These are phyloP conservation scores for Dendrophyllia cribrosa DNA, from an alignment of 64 coral and sea anemone species.

Conservation along the genomic window DNA sequence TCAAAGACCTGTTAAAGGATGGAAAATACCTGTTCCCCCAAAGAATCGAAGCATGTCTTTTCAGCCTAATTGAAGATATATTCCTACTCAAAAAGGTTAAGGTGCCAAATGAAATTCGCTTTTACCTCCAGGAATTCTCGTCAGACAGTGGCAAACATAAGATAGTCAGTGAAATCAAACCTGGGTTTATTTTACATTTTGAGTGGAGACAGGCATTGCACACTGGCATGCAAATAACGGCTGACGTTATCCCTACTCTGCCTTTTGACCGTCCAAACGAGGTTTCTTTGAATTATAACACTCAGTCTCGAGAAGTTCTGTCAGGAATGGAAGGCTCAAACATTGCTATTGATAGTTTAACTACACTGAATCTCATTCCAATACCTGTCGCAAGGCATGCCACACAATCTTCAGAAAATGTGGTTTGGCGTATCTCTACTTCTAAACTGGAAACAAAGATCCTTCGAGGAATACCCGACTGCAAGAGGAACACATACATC, in stretches of 20 bases:
- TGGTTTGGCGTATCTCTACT: conserved; percentile 40
- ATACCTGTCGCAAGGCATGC: conserved; percentile 2
- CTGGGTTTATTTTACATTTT: conserved; percentile 46
- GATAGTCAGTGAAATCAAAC: conserved; percentile 56
- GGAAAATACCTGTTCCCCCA: conserved; percentile 40
- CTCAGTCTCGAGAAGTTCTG: neutral
- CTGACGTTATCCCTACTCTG: conserved; percentile 34
- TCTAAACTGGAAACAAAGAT: conserved; percentile 42
- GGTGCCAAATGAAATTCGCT: conserved; percentile 41
- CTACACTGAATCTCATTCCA: conserved; percentile 12
- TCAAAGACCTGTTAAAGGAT: conserved; percentile 46
- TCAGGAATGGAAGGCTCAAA: neutral
- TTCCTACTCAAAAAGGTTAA: conserved; percentile 22
- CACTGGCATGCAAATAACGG: conserved; percentile 39
- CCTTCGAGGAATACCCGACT: conserved; percentile 42
- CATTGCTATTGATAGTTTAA: neutral
- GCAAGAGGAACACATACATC: conserved; percentile 28
- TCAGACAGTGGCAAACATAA: conserved; percentile 40
- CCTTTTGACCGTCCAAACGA: conserved; percentile 14
- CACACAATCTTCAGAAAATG: neutral
- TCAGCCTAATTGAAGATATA: conserved; percentile 55
- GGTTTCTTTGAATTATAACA: neutral
- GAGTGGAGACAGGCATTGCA: conserved; percentile 51
- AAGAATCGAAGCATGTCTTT: conserved; percentile 49
- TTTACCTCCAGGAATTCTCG: conserved; percentile 44